Evolutionary conservation across 30 jellyfish, hydroid and myxozoan genomes (phyloP), one percentile per base, ranked within the genome.

Genomic region (Aurelia coerulea): DNA sequence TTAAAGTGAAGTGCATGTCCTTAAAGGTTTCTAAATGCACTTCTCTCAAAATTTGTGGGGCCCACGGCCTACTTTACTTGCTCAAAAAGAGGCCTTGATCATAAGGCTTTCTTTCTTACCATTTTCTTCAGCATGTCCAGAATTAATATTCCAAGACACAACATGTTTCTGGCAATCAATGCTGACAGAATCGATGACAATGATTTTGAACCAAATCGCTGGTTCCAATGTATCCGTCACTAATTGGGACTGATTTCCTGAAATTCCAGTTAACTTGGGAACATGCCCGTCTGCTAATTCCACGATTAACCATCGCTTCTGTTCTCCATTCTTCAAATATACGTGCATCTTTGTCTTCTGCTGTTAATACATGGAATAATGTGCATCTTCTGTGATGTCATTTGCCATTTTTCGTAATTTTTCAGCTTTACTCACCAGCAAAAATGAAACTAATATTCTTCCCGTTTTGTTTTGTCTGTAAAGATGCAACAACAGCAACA

Each of bases 181-280:
- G 66, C 93, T 83, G 51, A 92, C 80, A 11, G 97, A 81, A 17
- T 92, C 97, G 16, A 92, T 68, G 39, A 92, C 93, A 96, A 87
- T 87, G 60, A 92, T 68, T 62, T 88, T 87, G 83, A 92, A 92
- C 98, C 98, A 92, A 19, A 88, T 92, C 31, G 96, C 98, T 56
- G 98, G 98, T 70, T 92, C 98, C 49, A 92, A 33, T 4, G 80
- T 75, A 16, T 79, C 71, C 29, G 97, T 65, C 18, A 87, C 81
- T 2, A 62, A 68, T 29, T 59, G 34, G 5, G 79, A 78, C 19
- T 72, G 86, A 32, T 59, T 60, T 10, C 54, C 83, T n/a, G 98
- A 89, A 41, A 87, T 70, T 31, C 98, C 98, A 51, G 94, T 88
- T 79, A 92, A 34, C 62, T 87, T 74, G 14, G 98, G 98, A 15